These are phyloP conservation scores for Parambassis ranga DNA, from an alignment of 2,797 vertebrate genomes.

Conservation along the genomic window DNA sequence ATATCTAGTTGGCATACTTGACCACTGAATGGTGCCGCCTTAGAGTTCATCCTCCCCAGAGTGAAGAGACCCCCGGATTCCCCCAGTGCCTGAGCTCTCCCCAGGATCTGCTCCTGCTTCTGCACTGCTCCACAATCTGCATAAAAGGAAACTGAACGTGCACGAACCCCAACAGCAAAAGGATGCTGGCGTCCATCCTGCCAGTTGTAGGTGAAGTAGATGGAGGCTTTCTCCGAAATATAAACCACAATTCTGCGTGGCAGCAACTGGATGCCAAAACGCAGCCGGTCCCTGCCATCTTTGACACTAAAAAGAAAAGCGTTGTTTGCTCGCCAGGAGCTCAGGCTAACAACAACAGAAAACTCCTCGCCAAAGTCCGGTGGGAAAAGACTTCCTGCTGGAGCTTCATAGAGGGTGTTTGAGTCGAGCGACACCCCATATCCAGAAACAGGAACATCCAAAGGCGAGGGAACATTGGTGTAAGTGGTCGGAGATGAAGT, in stretches of 20 bases:
- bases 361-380: conserved; percentile 83
- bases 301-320: conserved; percentile 95
- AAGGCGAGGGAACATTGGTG: conserved; percentile 66
- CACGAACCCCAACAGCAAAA: conserved; percentile 84
- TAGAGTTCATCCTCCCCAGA: conserved; percentile 90
- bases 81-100: conserved; percentile 78
- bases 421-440: conserved; percentile 83
- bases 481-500: conserved; percentile 55
- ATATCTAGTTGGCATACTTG: conserved; percentile 93
- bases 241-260: conserved; percentile 87
- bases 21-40: conserved; percentile 87
- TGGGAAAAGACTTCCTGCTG: conserved; percentile 79
- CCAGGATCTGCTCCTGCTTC: conserved; percentile 81
- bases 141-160: conserved; percentile 84
- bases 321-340: conserved; percentile 88
- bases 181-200: conserved; percentile 89
- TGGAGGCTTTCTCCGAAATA: conserved; percentile 84
- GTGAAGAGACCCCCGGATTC: conserved; percentile 83
- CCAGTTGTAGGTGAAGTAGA: conserved; percentile 87
- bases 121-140: conserved; percentile 85
- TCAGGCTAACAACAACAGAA: conserved; percentile 87
- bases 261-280: conserved; percentile 92
- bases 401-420: conserved; percentile 81
- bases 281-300: conserved; percentile 83
- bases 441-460: conserved; percentile 70